phyloP scores from a whole-genome alignment of 2,113 vertebrate genomes.

The Caretta caretta region DNA sequence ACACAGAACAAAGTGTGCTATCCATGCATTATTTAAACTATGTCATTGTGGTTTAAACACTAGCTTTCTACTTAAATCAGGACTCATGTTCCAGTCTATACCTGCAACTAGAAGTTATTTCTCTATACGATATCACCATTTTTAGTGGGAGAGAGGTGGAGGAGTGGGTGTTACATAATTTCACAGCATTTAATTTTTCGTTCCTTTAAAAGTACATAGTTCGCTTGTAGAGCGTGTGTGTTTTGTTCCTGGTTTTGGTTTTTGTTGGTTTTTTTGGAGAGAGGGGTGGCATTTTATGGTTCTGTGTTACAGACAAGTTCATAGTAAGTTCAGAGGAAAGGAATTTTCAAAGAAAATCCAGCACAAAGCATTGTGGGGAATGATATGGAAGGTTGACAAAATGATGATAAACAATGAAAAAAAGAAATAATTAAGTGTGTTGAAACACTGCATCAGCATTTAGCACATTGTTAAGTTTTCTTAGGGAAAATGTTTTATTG shows the following conservation, averaged over 20 bases:
- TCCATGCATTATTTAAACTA: background rate
- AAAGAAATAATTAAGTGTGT: constrained; percentile 75
- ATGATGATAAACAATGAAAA: constrained; percentile 76
- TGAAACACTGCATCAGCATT: constrained; percentile 71
- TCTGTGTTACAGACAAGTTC: constrained; percentile 74
- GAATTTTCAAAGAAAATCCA: constrained; percentile 82
- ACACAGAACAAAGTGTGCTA: background rate
- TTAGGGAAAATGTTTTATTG: constrained; percentile 63
- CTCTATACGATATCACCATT: background rate
- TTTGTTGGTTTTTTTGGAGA: constrained; percentile 38
- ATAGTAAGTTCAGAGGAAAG: constrained; percentile 82
- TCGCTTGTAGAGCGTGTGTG: background rate
- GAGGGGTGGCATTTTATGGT: constrained; percentile 48
- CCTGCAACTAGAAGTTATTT: background rate
- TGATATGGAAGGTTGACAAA: constrained; percentile 78
- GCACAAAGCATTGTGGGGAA: constrained; percentile 76
- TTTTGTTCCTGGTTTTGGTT: background rate
- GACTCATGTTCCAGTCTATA: background rate
- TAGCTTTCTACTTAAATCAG: constrained; percentile 17
- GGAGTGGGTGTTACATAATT: background rate
- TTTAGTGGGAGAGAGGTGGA: background rate
- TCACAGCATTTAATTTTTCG: background rate
- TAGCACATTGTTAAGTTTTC: constrained; percentile 64
- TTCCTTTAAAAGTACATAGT: constrained; percentile 55
- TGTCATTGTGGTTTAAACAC: background rate